Conservation (phyloP, 2,888 invertebrate species). For the Eupelmus urozonus region DNA sequence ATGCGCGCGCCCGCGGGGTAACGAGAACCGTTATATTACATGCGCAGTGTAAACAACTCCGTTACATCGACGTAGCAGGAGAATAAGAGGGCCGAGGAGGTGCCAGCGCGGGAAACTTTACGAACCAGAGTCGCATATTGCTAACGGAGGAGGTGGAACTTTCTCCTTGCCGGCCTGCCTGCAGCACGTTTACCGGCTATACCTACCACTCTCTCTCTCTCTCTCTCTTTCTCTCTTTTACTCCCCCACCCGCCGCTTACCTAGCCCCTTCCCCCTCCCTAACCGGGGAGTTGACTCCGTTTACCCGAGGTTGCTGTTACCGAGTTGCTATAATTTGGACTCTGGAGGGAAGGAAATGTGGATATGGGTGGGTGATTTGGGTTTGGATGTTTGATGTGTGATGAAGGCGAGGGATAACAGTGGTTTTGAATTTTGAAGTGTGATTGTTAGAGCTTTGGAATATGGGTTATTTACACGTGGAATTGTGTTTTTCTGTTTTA, state of each 20-base stretch:
- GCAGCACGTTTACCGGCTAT: neutral
- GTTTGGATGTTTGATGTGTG: too few species aligned
- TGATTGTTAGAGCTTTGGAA: too few species aligned
- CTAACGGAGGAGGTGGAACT: conserved; percentile 71
- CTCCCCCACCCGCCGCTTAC: neutral
- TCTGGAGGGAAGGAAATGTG: too few species aligned
- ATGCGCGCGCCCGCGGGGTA: too few species aligned
- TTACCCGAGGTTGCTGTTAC: neutral
- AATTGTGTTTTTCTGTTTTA: too few species aligned
- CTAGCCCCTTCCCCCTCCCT: neutral
- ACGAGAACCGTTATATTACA: conserved; percentile 70
- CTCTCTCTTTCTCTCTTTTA: neutral
- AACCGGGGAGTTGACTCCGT: neutral
- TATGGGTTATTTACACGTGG: too few species aligned
- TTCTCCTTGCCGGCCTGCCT: conserved; percentile 57
- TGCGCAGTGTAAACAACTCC: conserved; percentile 78
- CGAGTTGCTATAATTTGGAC: too few species aligned
- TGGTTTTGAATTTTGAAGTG: too few species aligned
- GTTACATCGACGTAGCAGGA: conserved; percentile 76
- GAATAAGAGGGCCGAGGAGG: conserved; percentile 72
- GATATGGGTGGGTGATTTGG: too few species aligned
- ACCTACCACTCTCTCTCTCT: neutral
- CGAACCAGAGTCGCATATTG: conserved; percentile 75
- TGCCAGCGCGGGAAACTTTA: conserved; percentile 74
- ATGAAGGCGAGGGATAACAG: too few species aligned